These are phyloP conservation scores for Metellina segmentata DNA, from an alignment of 2,888 invertebrate genomes.

Conservation along the genomic window DNA sequence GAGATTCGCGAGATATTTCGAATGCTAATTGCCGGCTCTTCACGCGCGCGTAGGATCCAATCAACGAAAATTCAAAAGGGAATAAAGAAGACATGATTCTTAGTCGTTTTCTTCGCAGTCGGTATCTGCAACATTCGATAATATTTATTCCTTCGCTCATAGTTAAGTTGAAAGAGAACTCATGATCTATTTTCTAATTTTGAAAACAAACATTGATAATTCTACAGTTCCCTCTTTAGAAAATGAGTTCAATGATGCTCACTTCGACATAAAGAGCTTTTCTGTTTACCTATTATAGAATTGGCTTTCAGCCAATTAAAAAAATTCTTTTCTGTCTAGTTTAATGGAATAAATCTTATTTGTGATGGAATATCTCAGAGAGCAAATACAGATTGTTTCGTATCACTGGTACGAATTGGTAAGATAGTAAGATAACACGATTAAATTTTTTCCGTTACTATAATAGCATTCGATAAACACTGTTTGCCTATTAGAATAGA, in stretches of 20 bases:
- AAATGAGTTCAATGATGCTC: background rate
- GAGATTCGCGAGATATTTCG: conserved; percentile 23
- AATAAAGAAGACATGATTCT: conserved; percentile 9
- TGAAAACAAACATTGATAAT: background rate
- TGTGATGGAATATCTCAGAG: too few relatives aligned
- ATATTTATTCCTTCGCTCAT: background rate
- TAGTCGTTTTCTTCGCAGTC: background rate
- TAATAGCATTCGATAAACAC: too few relatives aligned
- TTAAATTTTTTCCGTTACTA: too few relatives aligned
- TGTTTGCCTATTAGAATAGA: too few relatives aligned
- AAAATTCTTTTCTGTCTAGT: too few relatives aligned
- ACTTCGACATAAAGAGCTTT: background rate
- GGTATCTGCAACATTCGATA: background rate
- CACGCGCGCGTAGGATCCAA: conserved; percentile 10
- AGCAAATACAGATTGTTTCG: too few relatives aligned
- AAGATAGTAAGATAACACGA: too few relatives aligned
- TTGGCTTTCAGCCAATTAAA: too few relatives aligned
- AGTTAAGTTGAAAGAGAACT: background rate
- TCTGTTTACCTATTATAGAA: background rate
- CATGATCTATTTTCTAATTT: background rate
- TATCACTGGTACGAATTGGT: too few relatives aligned
- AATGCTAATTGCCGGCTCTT: conserved; percentile 37
- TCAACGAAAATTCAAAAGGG: conserved; percentile 17
- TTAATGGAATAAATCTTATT: too few relatives aligned
- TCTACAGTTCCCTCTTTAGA: background rate